A percentile compares a stretch with the other conserved stretches of the same genome.
phyloP scores from a whole-genome alignment of 2,888 invertebrate genomes.

The Oxyscelio sp. region DNA sequence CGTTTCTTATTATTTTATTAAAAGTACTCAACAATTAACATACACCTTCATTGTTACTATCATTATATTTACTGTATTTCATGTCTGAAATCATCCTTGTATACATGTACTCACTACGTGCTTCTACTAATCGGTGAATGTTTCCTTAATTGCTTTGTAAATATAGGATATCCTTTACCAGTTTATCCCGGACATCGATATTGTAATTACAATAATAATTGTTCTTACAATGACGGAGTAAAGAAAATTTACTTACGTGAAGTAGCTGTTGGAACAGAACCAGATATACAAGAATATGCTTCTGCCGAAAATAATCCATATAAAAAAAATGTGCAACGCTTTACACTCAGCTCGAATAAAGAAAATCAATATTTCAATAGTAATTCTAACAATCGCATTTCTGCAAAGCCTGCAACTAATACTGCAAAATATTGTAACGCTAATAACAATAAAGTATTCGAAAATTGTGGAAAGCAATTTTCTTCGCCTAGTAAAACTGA shows the following conservation, averaged over 20 bases:
- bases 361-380: constrained; percentile 20
- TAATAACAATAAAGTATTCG: constrained; percentile 51
- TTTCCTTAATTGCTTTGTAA: background rate
- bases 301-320: constrained; percentile 61
- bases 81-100: constrained; percentile 2
- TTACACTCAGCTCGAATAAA: constrained; percentile 73
- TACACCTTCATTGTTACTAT: no score
- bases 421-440: constrained; percentile 31
- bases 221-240: constrained; percentile 77
- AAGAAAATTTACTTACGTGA: constrained; percentile 86
- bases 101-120: no score
- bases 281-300: constrained; percentile 74
- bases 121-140: no score
- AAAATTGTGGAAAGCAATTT: background rate
- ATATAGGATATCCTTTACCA: constrained; percentile 54
- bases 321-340: constrained; percentile 81
- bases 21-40: no score
- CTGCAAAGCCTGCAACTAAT: constrained; percentile 59
- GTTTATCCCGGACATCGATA: constrained; percentile 52
- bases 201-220: constrained; percentile 52
- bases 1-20: no score
- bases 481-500: constrained; percentile 73
- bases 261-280: constrained; percentile 86
- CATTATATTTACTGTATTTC: no score
- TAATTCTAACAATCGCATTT: constrained; percentile 57